A percentile compares a stretch with the other conserved stretches of the same genome.
Evolutionary conservation across 2,797 vertebrate species (phyloP).

Genomic region (Neopelma chrysocephalum): DNA sequence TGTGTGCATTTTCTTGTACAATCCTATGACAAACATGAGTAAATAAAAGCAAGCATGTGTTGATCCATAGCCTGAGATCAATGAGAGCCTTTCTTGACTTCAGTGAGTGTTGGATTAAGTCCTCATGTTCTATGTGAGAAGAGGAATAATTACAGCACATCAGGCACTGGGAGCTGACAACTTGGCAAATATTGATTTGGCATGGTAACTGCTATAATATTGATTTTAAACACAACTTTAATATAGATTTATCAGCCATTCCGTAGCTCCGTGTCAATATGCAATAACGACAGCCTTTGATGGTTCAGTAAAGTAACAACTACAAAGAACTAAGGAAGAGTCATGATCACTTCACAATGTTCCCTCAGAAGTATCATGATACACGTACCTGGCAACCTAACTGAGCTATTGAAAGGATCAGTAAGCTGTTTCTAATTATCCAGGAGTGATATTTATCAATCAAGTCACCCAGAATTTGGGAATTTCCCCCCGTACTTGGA

Average conservation of each 20-base stretch:
- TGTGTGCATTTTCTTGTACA: background rate
- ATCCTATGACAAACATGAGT: background rate
- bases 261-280: background rate
- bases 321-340: background rate
- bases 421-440: background rate
- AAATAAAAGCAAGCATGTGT: background rate
- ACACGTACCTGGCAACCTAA: background rate
- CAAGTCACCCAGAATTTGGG: background rate
- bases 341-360: background rate
- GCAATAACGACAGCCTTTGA: background rate
- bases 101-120: background rate
- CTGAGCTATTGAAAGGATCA: background rate
- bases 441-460: background rate
- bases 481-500: background rate
- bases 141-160: background rate
- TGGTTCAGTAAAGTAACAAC: background rate
- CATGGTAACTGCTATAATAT: slow-evolving; percentile 18
- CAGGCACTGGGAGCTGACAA: background rate
- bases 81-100: background rate
- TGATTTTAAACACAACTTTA: slow-evolving; percentile 19
- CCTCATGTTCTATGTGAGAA: background rate
- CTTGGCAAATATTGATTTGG: slow-evolving; percentile 29
- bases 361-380: background rate
- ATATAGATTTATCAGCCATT: slow-evolving; percentile 40
- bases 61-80: background rate